These are phyloP conservation scores for Hydractinia symbiolongicarpus DNA, from an alignment of 30 jellyfish, hydroid and myxozoan genomes.

Conservation along the genomic window DNA sequence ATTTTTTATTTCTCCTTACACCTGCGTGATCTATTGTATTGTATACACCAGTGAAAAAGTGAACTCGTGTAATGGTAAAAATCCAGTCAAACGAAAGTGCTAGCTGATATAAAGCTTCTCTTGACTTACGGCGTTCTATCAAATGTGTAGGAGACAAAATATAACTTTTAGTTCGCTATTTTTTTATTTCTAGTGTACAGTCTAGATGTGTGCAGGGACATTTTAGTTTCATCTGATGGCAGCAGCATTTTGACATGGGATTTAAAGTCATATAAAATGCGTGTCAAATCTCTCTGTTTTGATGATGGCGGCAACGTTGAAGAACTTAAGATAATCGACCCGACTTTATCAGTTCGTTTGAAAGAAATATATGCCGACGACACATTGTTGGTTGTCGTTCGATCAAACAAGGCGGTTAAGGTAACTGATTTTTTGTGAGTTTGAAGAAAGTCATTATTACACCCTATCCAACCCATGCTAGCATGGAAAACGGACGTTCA, in stretches of 20 bases:
- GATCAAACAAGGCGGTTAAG: slow-evolving; percentile 27
- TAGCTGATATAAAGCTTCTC: too few species aligned
- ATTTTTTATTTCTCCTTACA: too few species aligned
- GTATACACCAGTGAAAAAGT: too few species aligned
- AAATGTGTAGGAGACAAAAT: not conserved
- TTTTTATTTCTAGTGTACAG: slow-evolving; percentile 23
- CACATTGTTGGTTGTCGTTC: not conserved
- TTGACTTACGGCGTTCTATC: not conserved
- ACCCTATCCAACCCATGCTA: too few species aligned
- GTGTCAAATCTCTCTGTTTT: slow-evolving; percentile 17
- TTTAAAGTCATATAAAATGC: not conserved
- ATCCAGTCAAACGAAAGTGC: too few species aligned
- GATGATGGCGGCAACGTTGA: slow-evolving; percentile 8
- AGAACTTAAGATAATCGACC: slow-evolving; percentile 29
- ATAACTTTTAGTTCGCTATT: not conserved
- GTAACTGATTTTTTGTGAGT: not conserved
- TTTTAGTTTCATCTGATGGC: slow-evolving; percentile 33
- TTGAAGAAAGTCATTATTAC: too few species aligned
- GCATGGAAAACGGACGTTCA: too few species aligned
- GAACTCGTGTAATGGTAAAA: too few species aligned
- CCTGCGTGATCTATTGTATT: too few species aligned
- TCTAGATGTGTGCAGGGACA: slow-evolving; percentile 28
- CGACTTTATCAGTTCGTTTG: not conserved
- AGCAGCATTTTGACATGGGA: slow-evolving; percentile 24
- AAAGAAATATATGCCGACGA: not conserved